Base-by-base conservation (phyloP, 2,888 invertebrate genomes). In the Pollenia amentaria region DNA sequence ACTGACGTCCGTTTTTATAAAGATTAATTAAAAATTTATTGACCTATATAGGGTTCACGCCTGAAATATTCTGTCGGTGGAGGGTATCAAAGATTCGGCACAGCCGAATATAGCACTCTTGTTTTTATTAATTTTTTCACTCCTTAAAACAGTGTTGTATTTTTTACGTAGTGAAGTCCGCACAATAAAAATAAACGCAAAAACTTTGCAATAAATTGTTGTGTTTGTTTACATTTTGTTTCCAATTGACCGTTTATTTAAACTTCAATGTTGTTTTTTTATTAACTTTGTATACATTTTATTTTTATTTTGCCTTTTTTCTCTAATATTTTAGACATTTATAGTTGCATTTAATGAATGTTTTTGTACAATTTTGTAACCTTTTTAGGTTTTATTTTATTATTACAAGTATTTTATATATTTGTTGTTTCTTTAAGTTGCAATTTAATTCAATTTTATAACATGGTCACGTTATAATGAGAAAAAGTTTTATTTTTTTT, bases 191-290 rank as follows among this genome's bases (percentile, higher is more conserved):
- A 80, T 72, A 57, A 65, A 64, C 73, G 21, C 48, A 44, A 64
- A 46, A 75, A 76, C 76, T 64, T 85, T 85, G 80, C 85, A 57
- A 76, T 85, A 85, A 84, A 76, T 85, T 85, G 80, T 76, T 46
- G 53, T 75, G 84, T 79, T 84, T 65, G 64, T 65, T 8, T 46
- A 44, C 14, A 42, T 67, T 67, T 75, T 76, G 60, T 57, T 29
- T 29, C 65, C 57, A 55, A 77, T 46, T 85, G 85, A 85, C 85
- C 80, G 80, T 73, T 79, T 67, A 75, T 84, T 62, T 79, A 73
- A 84, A 79, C 84, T 79, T 84, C 53, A 73, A 85, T 85, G 76
- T 76, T 72, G 60, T 53, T 57, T 72, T 18, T 60, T 82, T 75
- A 29, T 48, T 48, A 46, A 44, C 7, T 51, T 40, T 75, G 16